Evolutionary conservation across 2,797 vertebrate genomes (phyloP).

Genomic region (Alosa sapidissima): DNA sequence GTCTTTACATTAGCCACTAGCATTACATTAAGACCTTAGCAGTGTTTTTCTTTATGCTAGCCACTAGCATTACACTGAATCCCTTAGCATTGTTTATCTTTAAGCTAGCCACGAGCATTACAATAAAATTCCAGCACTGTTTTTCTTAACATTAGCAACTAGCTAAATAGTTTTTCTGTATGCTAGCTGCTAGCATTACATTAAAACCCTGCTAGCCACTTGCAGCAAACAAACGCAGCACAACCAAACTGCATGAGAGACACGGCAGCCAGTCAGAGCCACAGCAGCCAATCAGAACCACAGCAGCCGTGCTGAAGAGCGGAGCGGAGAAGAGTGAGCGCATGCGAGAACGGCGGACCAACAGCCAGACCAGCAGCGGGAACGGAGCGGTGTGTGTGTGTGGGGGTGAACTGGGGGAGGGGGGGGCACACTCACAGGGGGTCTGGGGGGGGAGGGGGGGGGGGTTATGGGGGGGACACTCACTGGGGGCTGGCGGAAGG

Average conservation of each 20-base stretch:
- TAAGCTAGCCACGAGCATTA: too few relatives aligned
- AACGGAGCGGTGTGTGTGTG: not conserved
- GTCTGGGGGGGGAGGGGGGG: conserved; percentile 57
- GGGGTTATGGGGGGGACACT: conserved; percentile 74
- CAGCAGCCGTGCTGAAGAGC: not conserved
- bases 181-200: not conserved
- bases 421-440: conserved; percentile 13
- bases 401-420: not conserved
- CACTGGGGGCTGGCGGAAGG: conserved; percentile 85
- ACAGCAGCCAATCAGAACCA: not conserved
- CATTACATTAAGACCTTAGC: not conserved
- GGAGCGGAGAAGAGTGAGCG: not conserved
- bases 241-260: not conserved
- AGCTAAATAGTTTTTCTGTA: not conserved
- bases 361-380: not conserved
- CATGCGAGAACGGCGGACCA: not conserved
- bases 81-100: not conserved
- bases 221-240: not conserved
- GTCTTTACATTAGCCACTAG: too few relatives aligned
- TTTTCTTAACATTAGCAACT: not conserved
- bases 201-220: not conserved
- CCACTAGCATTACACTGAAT: not conserved
- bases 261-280: not conserved
- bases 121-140: not conserved
- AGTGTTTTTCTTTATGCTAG: not conserved